A percentile compares a stretch with the other conserved stretches of the same genome.
Conservation (phyloP, 2,888 invertebrate genomes). For the Lomographa bimaculata region DNA sequence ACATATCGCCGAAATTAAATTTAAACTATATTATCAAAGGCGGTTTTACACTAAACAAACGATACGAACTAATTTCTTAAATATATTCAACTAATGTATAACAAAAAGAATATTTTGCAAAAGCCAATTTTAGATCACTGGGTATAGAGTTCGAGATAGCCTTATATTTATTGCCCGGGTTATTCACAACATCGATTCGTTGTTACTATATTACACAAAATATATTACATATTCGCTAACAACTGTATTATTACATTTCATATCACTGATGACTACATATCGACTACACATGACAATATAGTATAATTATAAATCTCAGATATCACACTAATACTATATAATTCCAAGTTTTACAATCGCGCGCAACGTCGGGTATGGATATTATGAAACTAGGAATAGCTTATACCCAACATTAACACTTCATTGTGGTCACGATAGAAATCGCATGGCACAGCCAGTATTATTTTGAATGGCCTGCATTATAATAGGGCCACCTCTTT, state of each 20-base stretch:
- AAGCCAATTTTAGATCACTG: slow-evolving; percentile 48
- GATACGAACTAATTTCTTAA: slow-evolving; percentile 24
- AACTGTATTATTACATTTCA: slow-evolving; percentile 37
- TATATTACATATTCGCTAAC: slow-evolving; percentile 28
- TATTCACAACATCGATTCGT: slow-evolving; percentile 67
- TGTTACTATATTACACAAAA: slow-evolving; percentile 45
- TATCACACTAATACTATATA: too few species aligned
- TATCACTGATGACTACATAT: too few species aligned
- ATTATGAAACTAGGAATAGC: too few species aligned
- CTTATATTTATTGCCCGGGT: slow-evolving; percentile 48
- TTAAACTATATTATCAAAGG: slow-evolving; percentile 27
- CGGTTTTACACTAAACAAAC: slow-evolving; percentile 38
- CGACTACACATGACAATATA: too few species aligned
- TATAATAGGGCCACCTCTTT: too few species aligned
- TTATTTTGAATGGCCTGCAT: too few species aligned
- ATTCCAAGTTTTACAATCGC: too few species aligned
- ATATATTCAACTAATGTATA: slow-evolving; percentile 28
- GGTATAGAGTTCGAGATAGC: slow-evolving; percentile 34
- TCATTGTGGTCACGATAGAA: too few species aligned
- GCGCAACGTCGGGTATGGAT: too few species aligned
- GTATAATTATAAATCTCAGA: too few species aligned
- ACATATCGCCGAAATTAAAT: slow-evolving; percentile 18
- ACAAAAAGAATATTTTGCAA: slow-evolving; percentile 78
- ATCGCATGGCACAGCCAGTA: too few species aligned
- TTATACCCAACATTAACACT: too few species aligned